Evolutionary conservation across 2,113 vertebrate genomes (phyloP).

Genomic region (Macrotus californicus): DNA sequence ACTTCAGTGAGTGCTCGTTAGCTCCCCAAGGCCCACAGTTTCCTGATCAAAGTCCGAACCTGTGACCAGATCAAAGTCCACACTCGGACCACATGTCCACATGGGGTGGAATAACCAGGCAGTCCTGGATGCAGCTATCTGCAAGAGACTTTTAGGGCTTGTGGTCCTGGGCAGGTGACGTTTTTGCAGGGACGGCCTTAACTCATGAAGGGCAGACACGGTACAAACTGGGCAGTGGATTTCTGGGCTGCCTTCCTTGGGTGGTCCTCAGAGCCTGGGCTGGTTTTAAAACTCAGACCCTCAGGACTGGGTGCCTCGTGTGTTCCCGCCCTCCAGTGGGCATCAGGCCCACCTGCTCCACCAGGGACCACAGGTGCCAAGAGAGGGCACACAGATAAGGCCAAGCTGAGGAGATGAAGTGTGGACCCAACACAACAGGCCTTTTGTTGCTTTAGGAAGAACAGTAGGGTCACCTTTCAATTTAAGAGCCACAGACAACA

Average conservation of each 20-base stretch:
- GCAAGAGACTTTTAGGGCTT: background rate
- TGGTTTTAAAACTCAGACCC: background rate
- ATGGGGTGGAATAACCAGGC: background rate
- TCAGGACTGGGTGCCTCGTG: background rate
- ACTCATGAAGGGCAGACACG: background rate
- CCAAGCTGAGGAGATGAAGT: background rate
- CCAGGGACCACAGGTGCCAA: background rate
- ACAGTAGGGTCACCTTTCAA: background rate
- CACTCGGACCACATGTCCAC: background rate
- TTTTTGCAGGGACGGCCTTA: background rate
- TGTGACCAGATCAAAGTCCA: background rate
- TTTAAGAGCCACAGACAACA: background rate
- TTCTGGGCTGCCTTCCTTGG: background rate
- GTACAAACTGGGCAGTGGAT: background rate
- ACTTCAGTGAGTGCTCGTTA: conserved; percentile 83
- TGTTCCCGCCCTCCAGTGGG: background rate
- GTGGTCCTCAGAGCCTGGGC: background rate
- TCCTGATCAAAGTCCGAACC: background rate
- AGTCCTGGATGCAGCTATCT: no score
- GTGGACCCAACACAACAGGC: background rate
- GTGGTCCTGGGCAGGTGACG: background rate
- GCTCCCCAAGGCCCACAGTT: background rate
- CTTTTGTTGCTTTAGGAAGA: background rate
- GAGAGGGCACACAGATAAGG: background rate
- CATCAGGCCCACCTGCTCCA: background rate